Conservation (phyloP, 2,888 invertebrate species). For the Aspidiotus rigidus region DNA sequence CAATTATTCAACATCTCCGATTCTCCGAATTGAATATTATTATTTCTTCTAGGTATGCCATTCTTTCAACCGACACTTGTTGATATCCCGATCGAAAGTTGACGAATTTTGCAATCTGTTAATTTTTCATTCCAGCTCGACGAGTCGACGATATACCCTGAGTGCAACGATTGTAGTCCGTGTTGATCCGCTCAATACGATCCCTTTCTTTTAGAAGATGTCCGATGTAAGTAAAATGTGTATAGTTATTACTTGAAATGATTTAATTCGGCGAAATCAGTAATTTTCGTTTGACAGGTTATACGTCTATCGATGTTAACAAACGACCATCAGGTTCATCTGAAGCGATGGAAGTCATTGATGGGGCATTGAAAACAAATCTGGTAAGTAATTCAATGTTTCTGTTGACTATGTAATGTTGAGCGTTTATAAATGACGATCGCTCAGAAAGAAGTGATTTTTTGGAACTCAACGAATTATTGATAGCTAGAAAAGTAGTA, state of each 20-base stretch:
- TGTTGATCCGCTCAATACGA: neutral
- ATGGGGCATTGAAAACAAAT: neutral
- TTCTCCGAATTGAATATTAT: slow-evolving; percentile 1
- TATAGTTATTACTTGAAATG: neutral
- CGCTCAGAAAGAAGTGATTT: too few species aligned
- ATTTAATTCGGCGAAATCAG: neutral
- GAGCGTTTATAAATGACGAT: too few species aligned
- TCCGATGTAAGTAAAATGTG: neutral
- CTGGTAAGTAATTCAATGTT: neutral
- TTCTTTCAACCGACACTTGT: neutral
- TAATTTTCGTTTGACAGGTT: neutral
- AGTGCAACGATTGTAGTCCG: neutral
- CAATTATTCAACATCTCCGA: neutral
- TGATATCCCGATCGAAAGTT: neutral
- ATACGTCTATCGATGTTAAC: neutral
- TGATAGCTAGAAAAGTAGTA: too few species aligned
- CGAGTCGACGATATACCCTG: neutral
- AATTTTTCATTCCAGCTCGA: neutral
- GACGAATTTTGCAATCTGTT: neutral
- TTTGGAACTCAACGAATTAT: too few species aligned
- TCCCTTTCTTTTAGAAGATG: neutral
- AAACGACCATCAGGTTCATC: neutral
- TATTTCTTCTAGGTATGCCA: neutral
- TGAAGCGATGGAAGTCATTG: neutral
- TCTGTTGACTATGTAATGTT: too few species aligned